Percentiles rank a stretch among this genome's conserved stretches.
These are phyloP conservation scores for Corbicula japonica DNA, from an alignment of 2,888 invertebrate species.

Conservation along the genomic window DNA sequence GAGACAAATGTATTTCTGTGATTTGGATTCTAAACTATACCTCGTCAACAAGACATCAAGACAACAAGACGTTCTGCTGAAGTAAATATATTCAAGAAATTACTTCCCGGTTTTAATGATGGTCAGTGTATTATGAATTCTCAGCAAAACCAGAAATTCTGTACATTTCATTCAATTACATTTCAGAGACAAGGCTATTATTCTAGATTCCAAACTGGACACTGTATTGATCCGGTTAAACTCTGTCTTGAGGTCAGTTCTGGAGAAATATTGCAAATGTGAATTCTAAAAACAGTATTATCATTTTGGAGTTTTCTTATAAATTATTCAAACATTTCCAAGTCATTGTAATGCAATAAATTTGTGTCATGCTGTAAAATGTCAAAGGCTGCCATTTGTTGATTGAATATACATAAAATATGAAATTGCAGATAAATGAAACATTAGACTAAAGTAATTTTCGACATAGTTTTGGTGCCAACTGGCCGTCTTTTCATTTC, in stretches of 20 bases:
- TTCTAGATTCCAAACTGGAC: conserved; percentile 30
- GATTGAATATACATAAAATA: conserved; percentile 69
- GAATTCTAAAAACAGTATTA: conserved; percentile 58
- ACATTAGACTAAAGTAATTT: too few species aligned
- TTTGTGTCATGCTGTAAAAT: conserved; percentile 49
- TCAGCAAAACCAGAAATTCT: conserved; percentile 3
- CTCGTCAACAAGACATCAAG: too few species aligned
- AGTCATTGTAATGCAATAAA: conserved; percentile 61
- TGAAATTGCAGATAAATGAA: conserved; percentile 55
- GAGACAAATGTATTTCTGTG: too few species aligned
- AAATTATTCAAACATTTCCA: conserved; percentile 60
- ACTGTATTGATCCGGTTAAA: conserved; percentile 33
- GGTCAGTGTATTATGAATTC: not conserved
- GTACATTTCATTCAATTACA: conserved; percentile 36
- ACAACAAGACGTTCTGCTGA: too few species aligned
- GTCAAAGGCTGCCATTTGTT: conserved; percentile 66
- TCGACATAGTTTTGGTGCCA: too few species aligned
- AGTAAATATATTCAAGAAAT: too few species aligned
- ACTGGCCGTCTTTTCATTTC: too few species aligned
- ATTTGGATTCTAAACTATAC: too few species aligned
- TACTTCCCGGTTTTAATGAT: not conserved
- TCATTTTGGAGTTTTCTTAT: conserved; percentile 61
- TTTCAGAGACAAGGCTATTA: conserved; percentile 26
- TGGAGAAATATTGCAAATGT: conserved; percentile 42
- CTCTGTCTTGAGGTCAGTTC: conserved; percentile 42